These are phyloP conservation scores for Podiceps cristatus DNA, from an alignment of 2,113 vertebrate genomes.

Conservation along the genomic window DNA sequence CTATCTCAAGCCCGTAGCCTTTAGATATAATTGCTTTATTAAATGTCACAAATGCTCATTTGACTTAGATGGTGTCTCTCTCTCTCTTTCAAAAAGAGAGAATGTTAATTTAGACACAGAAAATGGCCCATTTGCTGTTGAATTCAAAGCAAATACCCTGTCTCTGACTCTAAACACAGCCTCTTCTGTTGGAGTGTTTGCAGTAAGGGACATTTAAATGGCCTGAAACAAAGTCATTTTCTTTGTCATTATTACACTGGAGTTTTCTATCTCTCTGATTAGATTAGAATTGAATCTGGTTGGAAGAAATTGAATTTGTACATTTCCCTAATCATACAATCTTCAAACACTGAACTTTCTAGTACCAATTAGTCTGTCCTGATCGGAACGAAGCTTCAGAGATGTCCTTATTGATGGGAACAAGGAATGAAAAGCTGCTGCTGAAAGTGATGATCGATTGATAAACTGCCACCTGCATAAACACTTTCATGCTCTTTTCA, in stretches of 20 bases:
- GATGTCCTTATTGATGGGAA: slow-evolving; percentile 50
- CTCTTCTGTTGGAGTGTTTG: slow-evolving; percentile 39
- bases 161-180: slow-evolving; percentile 1
- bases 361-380: slow-evolving; percentile 65
- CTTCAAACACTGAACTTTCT: slow-evolving; percentile 67
- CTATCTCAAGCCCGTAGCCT: not conserved
- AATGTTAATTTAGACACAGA: slow-evolving; percentile 5
- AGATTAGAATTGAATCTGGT: slow-evolving; percentile 76
- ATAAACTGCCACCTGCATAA: slow-evolving; percentile 36
- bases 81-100: slow-evolving; percentile 43
- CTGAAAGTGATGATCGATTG: slow-evolving; percentile 29
- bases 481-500: not conserved
- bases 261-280: slow-evolving; percentile 74
- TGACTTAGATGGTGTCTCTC: slow-evolving; percentile 34
- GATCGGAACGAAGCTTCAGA: slow-evolving; percentile 6
- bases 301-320: slow-evolving; percentile 74
- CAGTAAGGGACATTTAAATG: slow-evolving; percentile 53
- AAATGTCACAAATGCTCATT: slow-evolving; percentile 61
- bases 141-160: slow-evolving; percentile 45
- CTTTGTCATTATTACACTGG: slow-evolving; percentile 60
- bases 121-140: slow-evolving; percentile 37
- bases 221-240: slow-evolving; percentile 64
- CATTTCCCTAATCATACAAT: slow-evolving; percentile 75
- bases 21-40: slow-evolving; percentile 66
- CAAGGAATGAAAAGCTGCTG: slow-evolving; percentile 25